Percentiles rank a stretch among this genome's conserved stretches.
Evolutionary conservation across 1,140 invertebrate species (phyloP).

Genomic region (Leptoteleia sp.): DNA sequence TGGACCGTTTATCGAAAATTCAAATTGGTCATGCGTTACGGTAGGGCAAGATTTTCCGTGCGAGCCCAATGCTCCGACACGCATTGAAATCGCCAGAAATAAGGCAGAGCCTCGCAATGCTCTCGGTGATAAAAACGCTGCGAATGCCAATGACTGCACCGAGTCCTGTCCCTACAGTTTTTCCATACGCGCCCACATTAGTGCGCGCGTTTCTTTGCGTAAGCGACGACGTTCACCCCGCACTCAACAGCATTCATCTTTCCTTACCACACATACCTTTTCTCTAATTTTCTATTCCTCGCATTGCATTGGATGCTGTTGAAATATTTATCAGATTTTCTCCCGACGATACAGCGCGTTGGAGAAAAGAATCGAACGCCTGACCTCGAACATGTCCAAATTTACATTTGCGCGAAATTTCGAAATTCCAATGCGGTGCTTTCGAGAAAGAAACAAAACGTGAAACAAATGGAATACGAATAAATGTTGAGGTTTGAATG

Average conservation of each 20-base stretch:
- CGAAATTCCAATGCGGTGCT: too few relatives aligned
- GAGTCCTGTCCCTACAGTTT: slow-evolving; percentile 54
- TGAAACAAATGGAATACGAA: too few relatives aligned
- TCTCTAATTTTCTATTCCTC: slow-evolving; percentile 55
- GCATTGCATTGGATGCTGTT: slow-evolving; percentile 15
- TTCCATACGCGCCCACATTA: slow-evolving; percentile 53
- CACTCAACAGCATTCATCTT: slow-evolving; percentile 56
- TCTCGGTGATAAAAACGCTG: slow-evolving; percentile 72
- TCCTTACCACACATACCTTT: slow-evolving; percentile 48
- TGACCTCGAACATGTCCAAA: slow-evolving; percentile 8
- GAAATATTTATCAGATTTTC: slow-evolving; percentile 52
- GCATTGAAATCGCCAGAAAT: slow-evolving; percentile 72
- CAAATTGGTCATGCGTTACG: background rate
- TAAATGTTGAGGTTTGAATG: too few relatives aligned
- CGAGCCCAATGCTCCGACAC: slow-evolving; percentile 44
- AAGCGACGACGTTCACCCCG: slow-evolving; percentile 62
- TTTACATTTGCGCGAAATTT: too few relatives aligned
- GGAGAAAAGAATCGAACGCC: slow-evolving; percentile 15
- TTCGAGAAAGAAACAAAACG: too few relatives aligned
- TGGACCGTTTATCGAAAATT: background rate
- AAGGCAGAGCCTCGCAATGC: slow-evolving; percentile 23
- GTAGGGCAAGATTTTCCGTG: slow-evolving; percentile 1
- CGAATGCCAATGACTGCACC: slow-evolving; percentile 56
- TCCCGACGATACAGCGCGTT: background rate
- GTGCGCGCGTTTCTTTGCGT: slow-evolving; percentile 56